These are phyloP conservation scores for Grammomys surdaster DNA, from an alignment of 2,113 vertebrate genomes.

Conservation along the genomic window DNA sequence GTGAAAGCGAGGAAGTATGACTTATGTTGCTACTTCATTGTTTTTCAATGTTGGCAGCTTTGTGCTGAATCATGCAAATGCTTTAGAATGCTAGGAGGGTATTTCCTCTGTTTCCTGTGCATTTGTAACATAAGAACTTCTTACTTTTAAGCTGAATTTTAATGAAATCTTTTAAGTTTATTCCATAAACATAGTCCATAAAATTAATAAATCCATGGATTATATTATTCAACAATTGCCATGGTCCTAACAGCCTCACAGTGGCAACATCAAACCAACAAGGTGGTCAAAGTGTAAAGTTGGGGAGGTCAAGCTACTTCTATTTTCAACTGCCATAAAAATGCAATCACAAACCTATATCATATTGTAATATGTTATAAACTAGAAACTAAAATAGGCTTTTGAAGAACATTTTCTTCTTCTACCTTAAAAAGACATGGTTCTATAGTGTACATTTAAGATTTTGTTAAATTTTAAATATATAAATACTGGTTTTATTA, in stretches of 20 bases:
- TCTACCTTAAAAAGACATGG: background rate
- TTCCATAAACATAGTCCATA: background rate
- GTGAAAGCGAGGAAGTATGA: background rate
- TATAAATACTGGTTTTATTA: slow-evolving; percentile 7
- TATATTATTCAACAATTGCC: background rate
- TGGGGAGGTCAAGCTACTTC: slow-evolving; percentile 12
- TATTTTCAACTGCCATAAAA: slow-evolving; percentile 68
- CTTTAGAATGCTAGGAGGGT: background rate
- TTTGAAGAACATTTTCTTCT: background rate
- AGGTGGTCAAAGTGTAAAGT: background rate
- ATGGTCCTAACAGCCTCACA: background rate
- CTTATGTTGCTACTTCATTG: background rate
- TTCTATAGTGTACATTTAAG: background rate
- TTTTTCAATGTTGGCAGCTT: background rate
- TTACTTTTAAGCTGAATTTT: background rate
- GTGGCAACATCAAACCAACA: background rate
- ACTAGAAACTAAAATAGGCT: background rate
- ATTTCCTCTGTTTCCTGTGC: background rate
- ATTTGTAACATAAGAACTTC: background rate
- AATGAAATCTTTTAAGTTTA: background rate
- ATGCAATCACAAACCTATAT: slow-evolving; percentile 75
- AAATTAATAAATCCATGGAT: background rate
- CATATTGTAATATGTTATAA: background rate
- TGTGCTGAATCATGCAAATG: background rate
- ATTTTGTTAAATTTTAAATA: slow-evolving; percentile 2